A percentile compares a stretch with the other conserved stretches of the same genome.
Conservation (phyloP, 2,797 vertebrate species). For the Falco peregrinus region DNA sequence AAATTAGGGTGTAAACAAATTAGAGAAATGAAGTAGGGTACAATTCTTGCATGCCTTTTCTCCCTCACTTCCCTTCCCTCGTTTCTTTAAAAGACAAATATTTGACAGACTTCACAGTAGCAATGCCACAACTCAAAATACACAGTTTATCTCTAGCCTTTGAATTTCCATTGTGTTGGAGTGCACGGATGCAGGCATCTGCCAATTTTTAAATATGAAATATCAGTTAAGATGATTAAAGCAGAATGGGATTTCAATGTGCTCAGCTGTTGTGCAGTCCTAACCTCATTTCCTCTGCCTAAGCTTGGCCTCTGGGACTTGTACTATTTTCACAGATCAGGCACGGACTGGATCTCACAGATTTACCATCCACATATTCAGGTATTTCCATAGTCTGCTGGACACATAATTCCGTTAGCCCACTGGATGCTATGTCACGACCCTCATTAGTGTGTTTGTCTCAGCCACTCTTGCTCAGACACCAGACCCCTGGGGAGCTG, state of each 20-base stretch:
- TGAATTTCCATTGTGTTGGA: neutral
- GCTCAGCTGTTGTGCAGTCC: neutral
- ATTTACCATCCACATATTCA: rapidly evolving
- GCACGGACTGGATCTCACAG: neutral
- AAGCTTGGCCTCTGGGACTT: neutral
- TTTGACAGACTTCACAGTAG: neutral
- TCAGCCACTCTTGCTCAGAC: rapidly evolving
- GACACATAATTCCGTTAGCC: neutral
- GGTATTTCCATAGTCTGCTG: too few relatives aligned
- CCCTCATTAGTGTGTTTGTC: rapidly evolving
- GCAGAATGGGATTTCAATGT: neutral
- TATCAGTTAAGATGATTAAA: neutral
- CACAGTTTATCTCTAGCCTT: neutral
- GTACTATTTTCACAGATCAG: neutral
- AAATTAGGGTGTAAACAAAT: neutral
- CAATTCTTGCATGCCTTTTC: neutral
- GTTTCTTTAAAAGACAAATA: neutral
- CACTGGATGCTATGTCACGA: rapidly evolving
- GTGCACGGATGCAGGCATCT: neutral
- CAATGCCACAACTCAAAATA: neutral
- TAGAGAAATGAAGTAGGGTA: neutral
- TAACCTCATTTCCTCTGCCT: neutral
- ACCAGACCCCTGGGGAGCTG: neutral
- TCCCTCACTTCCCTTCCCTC: neutral
- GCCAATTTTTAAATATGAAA: neutral